Evolutionary conservation across 1,140 invertebrate genomes (phyloP).

Genomic region (Drosophila pruinosa): DNA sequence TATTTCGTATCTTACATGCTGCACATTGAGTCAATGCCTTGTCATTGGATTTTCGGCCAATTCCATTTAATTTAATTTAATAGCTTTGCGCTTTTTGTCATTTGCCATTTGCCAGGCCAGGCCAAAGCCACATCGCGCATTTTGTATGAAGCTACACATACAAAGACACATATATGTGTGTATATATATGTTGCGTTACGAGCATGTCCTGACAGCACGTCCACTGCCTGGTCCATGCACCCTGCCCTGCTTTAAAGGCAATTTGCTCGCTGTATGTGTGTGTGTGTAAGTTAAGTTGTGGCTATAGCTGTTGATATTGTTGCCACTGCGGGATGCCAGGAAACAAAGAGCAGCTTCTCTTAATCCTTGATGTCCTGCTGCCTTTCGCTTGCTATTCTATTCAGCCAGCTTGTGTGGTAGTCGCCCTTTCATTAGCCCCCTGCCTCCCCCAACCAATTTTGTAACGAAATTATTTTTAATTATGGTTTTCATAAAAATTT

Average conservation of each 20-base stretch:
- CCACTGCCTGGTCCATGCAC: neutral
- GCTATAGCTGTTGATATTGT: slow-evolving; percentile 51
- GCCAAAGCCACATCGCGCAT: slow-evolving; percentile 52
- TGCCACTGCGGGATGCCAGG: slow-evolving; percentile 61
- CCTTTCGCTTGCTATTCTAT: slow-evolving; percentile 42
- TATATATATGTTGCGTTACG: neutral
- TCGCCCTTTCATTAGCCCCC: slow-evolving; percentile 22
- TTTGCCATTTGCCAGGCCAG: slow-evolving; percentile 45
- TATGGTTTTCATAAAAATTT: slow-evolving; percentile 74
- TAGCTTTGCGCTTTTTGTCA: slow-evolving; percentile 80
- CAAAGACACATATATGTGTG: neutral
- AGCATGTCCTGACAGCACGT: slow-evolving; percentile 16
- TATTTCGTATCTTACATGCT: slow-evolving; percentile 30
- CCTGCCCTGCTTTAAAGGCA: slow-evolving; percentile 33
- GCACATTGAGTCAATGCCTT: slow-evolving; percentile 28
- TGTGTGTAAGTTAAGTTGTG: slow-evolving; percentile 20
- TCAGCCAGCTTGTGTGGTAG: slow-evolving; percentile 40
- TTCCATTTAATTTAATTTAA: slow-evolving; percentile 82
- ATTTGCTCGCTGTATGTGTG: slow-evolving; percentile 44
- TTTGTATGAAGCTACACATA: slow-evolving; percentile 52
- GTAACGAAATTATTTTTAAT: slow-evolving; percentile 79
- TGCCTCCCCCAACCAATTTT: slow-evolving; percentile 46
- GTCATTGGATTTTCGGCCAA: slow-evolving; percentile 74
- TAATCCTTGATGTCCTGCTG: slow-evolving; percentile 78
- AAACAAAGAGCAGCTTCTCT: slow-evolving; percentile 63